Evolutionary conservation across 2,888 invertebrate species (phyloP).

Genomic region (Epinotia nisella): DNA sequence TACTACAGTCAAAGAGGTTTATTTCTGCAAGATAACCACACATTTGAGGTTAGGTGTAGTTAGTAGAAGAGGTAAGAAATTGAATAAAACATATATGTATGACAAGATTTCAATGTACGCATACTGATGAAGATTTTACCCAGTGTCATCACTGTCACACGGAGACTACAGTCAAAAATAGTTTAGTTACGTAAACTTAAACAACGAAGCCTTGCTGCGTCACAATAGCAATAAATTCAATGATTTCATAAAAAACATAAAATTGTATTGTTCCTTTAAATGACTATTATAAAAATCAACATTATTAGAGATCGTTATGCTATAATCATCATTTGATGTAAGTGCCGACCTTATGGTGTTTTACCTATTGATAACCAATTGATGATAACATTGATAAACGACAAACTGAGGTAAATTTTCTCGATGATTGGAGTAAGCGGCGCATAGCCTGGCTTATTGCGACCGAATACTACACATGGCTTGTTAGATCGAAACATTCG

Average conservation of each 20-base stretch:
- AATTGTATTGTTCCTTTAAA: background rate
- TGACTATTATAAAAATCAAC: background rate
- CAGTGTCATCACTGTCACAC: no score
- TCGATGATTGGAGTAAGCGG: slow-evolving; percentile 46
- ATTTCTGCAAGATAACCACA: background rate
- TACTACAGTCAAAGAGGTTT: slow-evolving; percentile 9
- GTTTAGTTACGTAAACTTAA: no score
- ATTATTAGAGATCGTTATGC: background rate
- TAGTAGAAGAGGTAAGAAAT: no score
- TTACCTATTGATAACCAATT: background rate
- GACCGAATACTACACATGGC: slow-evolving; percentile 53
- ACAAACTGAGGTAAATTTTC: no score
- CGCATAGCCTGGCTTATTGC: slow-evolving; percentile 44
- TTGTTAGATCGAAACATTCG: slow-evolving; percentile 63
- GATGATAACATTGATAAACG: no score
- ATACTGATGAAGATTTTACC: no score
- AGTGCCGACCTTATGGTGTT: background rate
- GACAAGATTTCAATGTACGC: no score
- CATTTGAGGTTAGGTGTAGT: background rate
- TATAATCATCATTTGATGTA: background rate
- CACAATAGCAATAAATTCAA: background rate
- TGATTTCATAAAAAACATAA: background rate
- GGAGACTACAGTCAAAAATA: no score
- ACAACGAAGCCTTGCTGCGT: background rate
- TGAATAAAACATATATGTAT: no score